These are phyloP conservation scores for Nasonia longicornis DNA, from an alignment of 1,140 invertebrate genomes.

Conservation along the genomic window DNA sequence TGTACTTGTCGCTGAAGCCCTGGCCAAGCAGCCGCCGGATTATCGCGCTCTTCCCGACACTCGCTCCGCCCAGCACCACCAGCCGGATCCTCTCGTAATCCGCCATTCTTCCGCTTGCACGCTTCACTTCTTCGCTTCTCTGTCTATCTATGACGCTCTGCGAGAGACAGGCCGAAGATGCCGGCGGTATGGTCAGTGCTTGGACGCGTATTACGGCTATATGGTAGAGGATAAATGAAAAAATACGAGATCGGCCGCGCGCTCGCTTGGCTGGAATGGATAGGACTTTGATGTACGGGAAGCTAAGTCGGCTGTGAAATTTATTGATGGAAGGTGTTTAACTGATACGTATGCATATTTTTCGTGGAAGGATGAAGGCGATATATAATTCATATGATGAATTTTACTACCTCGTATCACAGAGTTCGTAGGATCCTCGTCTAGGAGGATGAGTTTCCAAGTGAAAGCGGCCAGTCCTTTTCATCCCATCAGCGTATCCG, in stretches of 20 bases:
- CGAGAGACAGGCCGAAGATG: background rate
- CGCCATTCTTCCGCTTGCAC: constrained; percentile 66
- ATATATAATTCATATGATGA: too few species aligned
- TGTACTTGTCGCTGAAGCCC: constrained; percentile 85
- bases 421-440: too few species aligned
- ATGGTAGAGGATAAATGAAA: background rate
- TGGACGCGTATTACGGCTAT: background rate
- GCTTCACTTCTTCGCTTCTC: constrained; percentile 24
- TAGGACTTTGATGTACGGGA: background rate
- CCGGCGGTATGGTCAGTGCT: background rate
- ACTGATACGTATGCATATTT: too few species aligned
- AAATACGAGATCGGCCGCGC: background rate
- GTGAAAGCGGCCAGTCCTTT: background rate
- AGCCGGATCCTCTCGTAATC: constrained; percentile 87
- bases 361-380: too few species aligned
- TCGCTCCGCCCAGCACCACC: constrained; percentile 85
- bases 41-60: constrained; percentile 89
- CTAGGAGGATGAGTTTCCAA: background rate
- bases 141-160: background rate
- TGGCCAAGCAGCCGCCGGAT: constrained; percentile 89
- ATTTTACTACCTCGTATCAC: too few species aligned
- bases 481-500: background rate
- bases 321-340: background rate
- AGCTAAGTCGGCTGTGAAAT: background rate
- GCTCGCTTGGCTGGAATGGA: background rate